Percentiles rank a stretch among this genome's conserved stretches.
Evolutionary conservation across 1,140 invertebrate genomes (phyloP).

Genomic region (Oryctes rhinoceros): DNA sequence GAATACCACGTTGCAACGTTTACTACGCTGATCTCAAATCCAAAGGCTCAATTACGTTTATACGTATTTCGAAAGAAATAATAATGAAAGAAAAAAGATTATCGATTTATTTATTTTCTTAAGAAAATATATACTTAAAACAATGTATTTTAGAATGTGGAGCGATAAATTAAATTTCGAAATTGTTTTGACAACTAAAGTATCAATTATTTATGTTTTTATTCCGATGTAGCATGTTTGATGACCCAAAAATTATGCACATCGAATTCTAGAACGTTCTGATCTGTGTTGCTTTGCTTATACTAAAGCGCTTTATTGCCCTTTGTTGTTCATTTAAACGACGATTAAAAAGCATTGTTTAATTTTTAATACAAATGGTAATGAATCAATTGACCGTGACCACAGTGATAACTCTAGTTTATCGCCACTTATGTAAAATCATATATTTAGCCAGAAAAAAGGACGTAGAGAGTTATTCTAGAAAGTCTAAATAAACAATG

Average conservation of each 20-base stretch:
- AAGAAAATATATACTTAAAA: no score
- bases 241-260: conserved; percentile 22
- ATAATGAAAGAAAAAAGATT: no score
- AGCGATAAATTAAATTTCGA: neutral
- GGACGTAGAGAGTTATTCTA: no score
- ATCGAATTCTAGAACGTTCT: neutral
- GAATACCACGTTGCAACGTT: no score
- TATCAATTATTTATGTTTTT: conserved; percentile 20
- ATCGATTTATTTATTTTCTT: no score
- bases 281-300: neutral
- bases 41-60: no score
- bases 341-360: neutral
- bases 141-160: no score
- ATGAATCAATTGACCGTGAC: neutral
- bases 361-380: neutral
- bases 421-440: no score
- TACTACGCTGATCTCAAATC: no score
- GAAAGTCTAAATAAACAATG: no score
- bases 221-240: neutral
- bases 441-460: no score
- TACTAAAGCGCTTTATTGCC: neutral
- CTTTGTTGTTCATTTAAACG: neutral
- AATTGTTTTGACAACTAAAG: neutral
- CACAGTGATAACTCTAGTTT: neutral
- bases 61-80: no score